phyloP scores from a whole-genome alignment of 2,797 vertebrate species.

The Enteromius afrohamiltoni region DNA sequence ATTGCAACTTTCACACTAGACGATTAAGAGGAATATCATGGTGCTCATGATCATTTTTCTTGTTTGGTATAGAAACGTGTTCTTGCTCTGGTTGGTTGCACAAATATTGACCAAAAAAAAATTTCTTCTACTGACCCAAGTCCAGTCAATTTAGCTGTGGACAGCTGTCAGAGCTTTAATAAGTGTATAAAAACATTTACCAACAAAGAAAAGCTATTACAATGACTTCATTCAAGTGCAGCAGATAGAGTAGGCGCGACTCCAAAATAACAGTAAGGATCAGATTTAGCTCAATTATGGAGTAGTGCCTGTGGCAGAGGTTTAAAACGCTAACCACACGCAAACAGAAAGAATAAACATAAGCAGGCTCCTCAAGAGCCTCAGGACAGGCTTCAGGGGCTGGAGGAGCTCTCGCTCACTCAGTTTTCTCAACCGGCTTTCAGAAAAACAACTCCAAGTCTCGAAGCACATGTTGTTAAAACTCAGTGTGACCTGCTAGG shows the following conservation, averaged over 20 bases:
- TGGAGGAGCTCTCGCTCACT: not conserved
- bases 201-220: slow-evolving; percentile 1
- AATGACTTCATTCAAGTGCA: not conserved
- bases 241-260: not conserved
- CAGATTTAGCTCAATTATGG: slow-evolving; percentile 44
- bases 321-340: slow-evolving; percentile 41
- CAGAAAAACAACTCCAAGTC: slow-evolving; percentile 7
- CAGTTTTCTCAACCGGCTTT: not conserved
- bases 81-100: not conserved
- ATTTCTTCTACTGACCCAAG: not conserved
- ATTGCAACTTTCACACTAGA: slow-evolving; percentile 11
- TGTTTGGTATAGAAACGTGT: not conserved
- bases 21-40: not conserved
- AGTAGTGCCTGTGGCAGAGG: slow-evolving; percentile 33
- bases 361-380: slow-evolving; percentile 30
- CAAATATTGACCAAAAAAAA: not conserved
- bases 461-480: slow-evolving; percentile 4
- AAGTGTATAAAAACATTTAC: not conserved
- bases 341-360: slow-evolving; percentile 43
- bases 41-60: not conserved
- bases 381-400: slow-evolving; percentile 26
- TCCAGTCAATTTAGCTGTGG: not conserved
- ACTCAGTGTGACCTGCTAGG: not conserved
- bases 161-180: not conserved
- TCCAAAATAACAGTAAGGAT: slow-evolving; percentile 26